Base-by-base conservation (phyloP, 2,113 vertebrate species). In the Thymallus thymallus region DNA sequence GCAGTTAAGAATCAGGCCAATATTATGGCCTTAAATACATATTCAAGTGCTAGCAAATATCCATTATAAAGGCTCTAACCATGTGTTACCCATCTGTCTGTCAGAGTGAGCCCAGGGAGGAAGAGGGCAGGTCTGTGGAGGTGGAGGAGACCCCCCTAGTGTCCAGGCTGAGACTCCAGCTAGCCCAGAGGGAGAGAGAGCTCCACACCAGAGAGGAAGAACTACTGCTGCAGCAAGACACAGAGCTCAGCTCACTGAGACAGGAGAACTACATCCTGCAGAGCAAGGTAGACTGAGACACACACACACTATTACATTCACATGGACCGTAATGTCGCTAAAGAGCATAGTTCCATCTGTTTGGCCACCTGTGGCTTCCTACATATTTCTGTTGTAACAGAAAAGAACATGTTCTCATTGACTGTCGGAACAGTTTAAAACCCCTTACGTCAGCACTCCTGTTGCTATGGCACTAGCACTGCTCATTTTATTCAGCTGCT, bases 261-360 rank as follows among this genome's bases (percentile, higher is more conserved):
- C 94, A 97, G 83, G 92, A 98, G 70, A 99, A 95, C 77, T 97
- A 90, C 63, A 72, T 95, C 16, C 94, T 98, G 80, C 95, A 95
- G 75, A 91, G 94, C 85, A 96, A 98, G 94, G 97, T 89, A 46
- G 6, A 41, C 7, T 9, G 35, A 41, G 9, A 41, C 35, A 41
- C 35, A 41, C 35, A 41, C 32, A 32, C 32, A 13, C 41, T 45
- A 10, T 45, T 24, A 68, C n/a, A 58, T 22, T 63, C n/a, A 56
- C 29, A 26, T 5, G 62, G 32, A 70, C 67, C 63, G 2, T 56
- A n/a, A 18, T 20, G 2, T 35, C 0, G 14, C 2, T 61, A 18
- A 55, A 55, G 51, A 16, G 12, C 16, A 55, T 55, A 13, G 13
- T 18, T 61, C 58, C 55, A 58, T 14, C 14, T 4, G 55, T 58